Base-by-base conservation (phyloP, 2,113 vertebrate species). In the Connochaetes taurinus region DNA sequence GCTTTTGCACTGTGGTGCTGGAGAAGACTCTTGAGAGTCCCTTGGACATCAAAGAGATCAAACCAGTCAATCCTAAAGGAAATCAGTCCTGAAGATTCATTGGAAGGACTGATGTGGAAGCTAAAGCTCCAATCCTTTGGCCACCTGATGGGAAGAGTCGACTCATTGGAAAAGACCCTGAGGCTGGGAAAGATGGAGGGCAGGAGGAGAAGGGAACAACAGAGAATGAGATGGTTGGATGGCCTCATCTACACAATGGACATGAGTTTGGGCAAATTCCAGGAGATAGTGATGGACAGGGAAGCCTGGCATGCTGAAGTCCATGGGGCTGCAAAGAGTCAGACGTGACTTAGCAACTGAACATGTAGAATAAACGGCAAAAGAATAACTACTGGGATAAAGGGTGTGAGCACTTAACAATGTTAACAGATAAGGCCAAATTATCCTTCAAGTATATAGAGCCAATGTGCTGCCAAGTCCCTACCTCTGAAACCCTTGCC, bases 391-490 rank as follows among this genome's bases (percentile, higher is more conserved):
- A 16, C n/a, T 71, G 33, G 17, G 52, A 36, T 9, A 40, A 43
- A 88, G 31, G 27, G 17, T 6, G 17, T 23, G 4, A 36, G 7
- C 23, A 40, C 14, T 50, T 45, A 40, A 3, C n/a, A 11, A 7
- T 40, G 52, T 36, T 84, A 92, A 60, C 52, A 19, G 84, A 57
- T 6, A 76, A 86, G 11, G 36, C 29, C 71, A 10, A 33, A n/a
- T n/a, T 14, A 52, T 55, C 17, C 36, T 55, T 12, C 58, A 33
- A 45, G 43, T 1, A 40, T 4, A n/a, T 36, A 10, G 55, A 53
- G 45, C 12, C 29, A 27, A 1, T 2, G 23, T 7, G 2, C n/a
- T 10, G 21, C 8, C 19, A 43, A 40, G 12, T 0, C 17, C 15
- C 31, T 16, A 13, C 17, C 74, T 83, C 83, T 29, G 9, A n/a